Base-by-base conservation (phyloP, 2,797 vertebrate species). In the Chaetophractus vellerosus region DNA sequence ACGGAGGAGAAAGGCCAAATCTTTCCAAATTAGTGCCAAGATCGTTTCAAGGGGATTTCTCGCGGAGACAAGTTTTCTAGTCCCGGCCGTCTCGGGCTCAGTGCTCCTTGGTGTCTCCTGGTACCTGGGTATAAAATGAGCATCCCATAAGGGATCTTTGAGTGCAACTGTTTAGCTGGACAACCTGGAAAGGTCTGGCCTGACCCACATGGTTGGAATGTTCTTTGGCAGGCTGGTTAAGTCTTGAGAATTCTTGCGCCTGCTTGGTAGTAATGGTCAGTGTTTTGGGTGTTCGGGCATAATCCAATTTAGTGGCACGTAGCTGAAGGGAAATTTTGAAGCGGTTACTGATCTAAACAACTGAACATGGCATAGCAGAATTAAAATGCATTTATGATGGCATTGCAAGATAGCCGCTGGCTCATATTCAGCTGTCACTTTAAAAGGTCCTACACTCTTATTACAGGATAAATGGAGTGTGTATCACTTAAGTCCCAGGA, bases 1-100 rank as follows among this genome's bases (percentile, higher is more conserved):
- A 50, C 3, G 90, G 81, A 95, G 84, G 94, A 90, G 76, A 91
- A 93, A 97, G 89, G 95, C 97, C 94, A 97, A 91, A 80, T 96
- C 86, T 96, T 90, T 87, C 95, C 57, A 50, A 66, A 91, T 96
- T 92, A 98, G 90, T 92, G 26, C 55, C 96, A 97, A 95, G 84
- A 95, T 96, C 91, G 31, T 97, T 94, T 97, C 74, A 95, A 82
- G 95, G 21, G 75, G 93, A 96, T 92, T 96, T 96, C 94, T 90
- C 97, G 94, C 94, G 71, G 96, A 97, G 88, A 94, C 28, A 85
- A 72, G 45, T 78, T 92, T 97, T 88, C 94, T 97, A 97, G 52
- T 76, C n/a, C n/a, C n/a, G 69, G 6, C 48, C 33, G 0, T 87
- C 68, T 85, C 45, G 81, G 16, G 50, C 41, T 72, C 64, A 86